Evolutionary conservation across 2,113 vertebrate species (phyloP), one percentile per base, ranked within the genome.

Genomic region (Phalacrocorax carbo): DNA sequence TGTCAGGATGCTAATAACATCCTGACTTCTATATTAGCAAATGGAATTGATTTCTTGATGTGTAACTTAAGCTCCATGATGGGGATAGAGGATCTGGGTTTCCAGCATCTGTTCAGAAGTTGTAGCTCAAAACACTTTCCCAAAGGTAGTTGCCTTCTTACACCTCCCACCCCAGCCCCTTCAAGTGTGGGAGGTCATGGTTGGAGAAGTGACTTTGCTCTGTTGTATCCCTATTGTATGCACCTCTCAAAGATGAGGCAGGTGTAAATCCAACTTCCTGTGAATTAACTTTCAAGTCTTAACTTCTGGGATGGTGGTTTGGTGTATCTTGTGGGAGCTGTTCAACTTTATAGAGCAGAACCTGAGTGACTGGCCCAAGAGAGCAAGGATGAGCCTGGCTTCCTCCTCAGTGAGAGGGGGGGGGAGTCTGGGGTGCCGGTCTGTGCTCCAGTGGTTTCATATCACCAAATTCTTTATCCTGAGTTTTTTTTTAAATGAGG

Each of bases 41-140:
- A 77, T 90, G 71, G 68, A 95, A 83, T 95, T 81, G 36, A 92
- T 90, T 93, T 94, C 58, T 92, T 83, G 14, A 49, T 73, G 46
- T 73, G 76, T 82, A 86, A 93, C 42, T 70, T 83, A 73, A 92
- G 11, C 72, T 83, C 30, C 8, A 11, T 36, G 71, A 32, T 70
- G n/a, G 40, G 44, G 49, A 49, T 34, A 40, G 54, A 84, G 15
- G 46, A 27, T 79, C 52, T 89, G 70, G 17, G 7, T 84, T 93
- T 94, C 69, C 29, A 94, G 76, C 66, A 80, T 93, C 34, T 88
- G 78, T 88, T 95, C 38, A 26, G 29, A 66, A 95, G 27, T 21
- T 65, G 30, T 22, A 70, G 78, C 80, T 92, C 58, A 69, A 82
- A 94, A 38, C 3, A 5, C 21, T 10, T 93, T 92, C 54, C 82